Evolutionary conservation across 2,113 vertebrate species (phyloP).

Genomic region (Thamnophis sirtalis): DNA sequence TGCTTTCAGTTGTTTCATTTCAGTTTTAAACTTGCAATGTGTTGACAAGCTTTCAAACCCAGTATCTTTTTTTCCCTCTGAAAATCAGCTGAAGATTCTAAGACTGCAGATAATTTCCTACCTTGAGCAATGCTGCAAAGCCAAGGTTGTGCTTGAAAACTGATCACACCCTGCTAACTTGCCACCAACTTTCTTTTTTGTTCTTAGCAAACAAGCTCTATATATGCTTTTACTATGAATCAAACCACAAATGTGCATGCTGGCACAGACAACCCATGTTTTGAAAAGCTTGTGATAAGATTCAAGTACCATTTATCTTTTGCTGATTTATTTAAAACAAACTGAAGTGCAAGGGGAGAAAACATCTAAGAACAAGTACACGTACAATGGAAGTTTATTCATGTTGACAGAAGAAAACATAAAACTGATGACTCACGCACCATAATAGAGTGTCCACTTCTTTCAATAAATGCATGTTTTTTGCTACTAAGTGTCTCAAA

Average conservation of each 20-base stretch:
- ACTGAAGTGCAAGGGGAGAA: neutral
- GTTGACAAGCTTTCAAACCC: slow-evolving; percentile 21
- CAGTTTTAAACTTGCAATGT: slow-evolving; percentile 16
- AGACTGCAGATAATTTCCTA: neutral
- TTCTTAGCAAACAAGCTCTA: neutral
- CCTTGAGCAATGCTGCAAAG: neutral
- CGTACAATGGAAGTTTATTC: neutral
- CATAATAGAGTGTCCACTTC: neutral
- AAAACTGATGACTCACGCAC: neutral
- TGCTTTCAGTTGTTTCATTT: slow-evolving; percentile 27
- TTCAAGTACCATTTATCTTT: neutral
- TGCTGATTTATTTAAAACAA: neutral
- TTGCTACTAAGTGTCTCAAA: neutral
- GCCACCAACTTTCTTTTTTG: neutral
- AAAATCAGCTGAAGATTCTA: neutral
- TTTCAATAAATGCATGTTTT: neutral
- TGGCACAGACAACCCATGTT: neutral
- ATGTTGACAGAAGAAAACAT: neutral
- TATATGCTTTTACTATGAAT: neutral
- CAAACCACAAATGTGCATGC: neutral
- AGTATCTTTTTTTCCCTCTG: slow-evolving; percentile 15
- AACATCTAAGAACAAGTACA: neutral
- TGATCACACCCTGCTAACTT: neutral
- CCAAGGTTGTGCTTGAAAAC: neutral
- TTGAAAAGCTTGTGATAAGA: neutral